Base-by-base conservation (phyloP, 2,113 vertebrate species). In the Chaenogobius annularis region DNA sequence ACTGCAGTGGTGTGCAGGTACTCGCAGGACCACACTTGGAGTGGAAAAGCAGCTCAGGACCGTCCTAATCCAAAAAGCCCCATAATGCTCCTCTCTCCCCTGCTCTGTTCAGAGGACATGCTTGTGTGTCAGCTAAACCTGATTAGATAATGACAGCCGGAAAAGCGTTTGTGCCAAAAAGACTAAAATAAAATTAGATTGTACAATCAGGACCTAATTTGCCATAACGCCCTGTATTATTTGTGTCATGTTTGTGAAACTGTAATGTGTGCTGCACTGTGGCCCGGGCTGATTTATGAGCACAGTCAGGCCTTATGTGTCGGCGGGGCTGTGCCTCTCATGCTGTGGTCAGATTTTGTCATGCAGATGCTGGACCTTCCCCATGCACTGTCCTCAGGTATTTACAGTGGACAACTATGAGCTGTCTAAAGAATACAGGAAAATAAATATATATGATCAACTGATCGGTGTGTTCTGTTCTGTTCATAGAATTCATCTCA, bases 351-450 rank as follows among this genome's bases (percentile, higher is more conserved):
- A 40, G 37, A 40, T 40, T 19, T 80, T 73, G 55, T 85, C 74
- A 72, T 65, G 64, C 77, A 74, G 71, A 90, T 84, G 87, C 85
- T 89, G 85, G 84, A 87, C 86, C 79, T 87, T 61, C 78, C 75
- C 74, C 80, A 80, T 65, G 79, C 84, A 76, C 84, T 71, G 85
- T 91, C 87, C 92, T 92, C 91, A 94, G 91, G 91, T 92, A 92
- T 84, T 86, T 65, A 52, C 67, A 79, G 76, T 74, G 74, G 72
- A 83, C 83, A 79, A 31, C 85, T 79, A 70, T 59, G 37, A 20
- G 83, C 61, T 75, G 78, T 83, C 74, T 80, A 70, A 69, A 85
- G 19, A 15, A 85, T 70, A 54, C 74, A 75, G 56, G 1, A 56
- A 63, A 84, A 87, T 90, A 90, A 87, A 90, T 80, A 72, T 72